Percentiles rank a stretch among this genome's conserved stretches.
These are phyloP conservation scores for Cephus spinipes DNA, from an alignment of 2,888 invertebrate species.

Conservation along the genomic window DNA sequence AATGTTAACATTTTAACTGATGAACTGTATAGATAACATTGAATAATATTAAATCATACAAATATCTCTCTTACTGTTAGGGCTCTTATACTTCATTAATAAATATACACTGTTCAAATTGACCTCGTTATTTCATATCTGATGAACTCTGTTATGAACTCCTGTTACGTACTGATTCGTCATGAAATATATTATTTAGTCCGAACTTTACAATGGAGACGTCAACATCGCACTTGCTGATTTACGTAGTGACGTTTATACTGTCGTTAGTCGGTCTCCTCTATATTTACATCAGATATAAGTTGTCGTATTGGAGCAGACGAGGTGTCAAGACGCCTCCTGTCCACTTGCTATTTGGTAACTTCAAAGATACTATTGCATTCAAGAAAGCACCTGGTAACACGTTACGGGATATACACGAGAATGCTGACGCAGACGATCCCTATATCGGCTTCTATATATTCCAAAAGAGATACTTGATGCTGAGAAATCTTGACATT, in stretches of 20 bases:
- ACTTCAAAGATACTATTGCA: constrained; percentile 44
- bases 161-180: no score
- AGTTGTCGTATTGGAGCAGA: constrained; percentile 49
- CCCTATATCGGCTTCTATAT: constrained; percentile 67
- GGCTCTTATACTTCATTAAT: no score
- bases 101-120: no score
- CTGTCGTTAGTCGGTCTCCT: constrained; percentile 10
- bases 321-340: constrained; percentile 43
- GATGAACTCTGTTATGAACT: no score
- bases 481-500: constrained; percentile 65
- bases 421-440: constrained; percentile 39
- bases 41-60: no score
- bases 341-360: constrained; percentile 46
- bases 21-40: no score
- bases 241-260: background rate
- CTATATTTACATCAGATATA: constrained; percentile 44
- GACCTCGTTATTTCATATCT: no score
- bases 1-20: no score
- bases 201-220: constrained; percentile 2
- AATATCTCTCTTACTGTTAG: no score
- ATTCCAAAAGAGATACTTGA: constrained; percentile 65
- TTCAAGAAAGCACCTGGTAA: constrained; percentile 44
- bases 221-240: background rate
- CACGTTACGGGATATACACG: constrained; percentile 46
- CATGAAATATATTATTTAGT: background rate